These are phyloP conservation scores for Batillaria attramentaria DNA, from an alignment of 1,140 invertebrate genomes.

Conservation along the genomic window DNA sequence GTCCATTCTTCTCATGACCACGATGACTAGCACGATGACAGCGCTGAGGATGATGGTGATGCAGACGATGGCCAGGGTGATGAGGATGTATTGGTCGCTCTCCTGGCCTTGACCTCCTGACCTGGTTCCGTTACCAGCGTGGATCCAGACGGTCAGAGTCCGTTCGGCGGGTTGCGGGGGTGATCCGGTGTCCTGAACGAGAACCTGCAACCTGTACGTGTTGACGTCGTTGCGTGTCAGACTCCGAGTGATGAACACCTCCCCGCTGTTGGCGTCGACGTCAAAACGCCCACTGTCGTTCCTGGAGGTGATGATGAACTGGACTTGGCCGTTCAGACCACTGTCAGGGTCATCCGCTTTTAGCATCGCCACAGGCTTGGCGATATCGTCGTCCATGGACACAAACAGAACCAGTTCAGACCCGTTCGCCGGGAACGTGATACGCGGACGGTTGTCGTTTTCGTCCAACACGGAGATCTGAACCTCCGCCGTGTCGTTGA, in stretches of 20 bases:
- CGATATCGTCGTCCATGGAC: slow-evolving; percentile 32
- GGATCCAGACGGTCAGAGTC: slow-evolving; percentile 43
- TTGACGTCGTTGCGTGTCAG: slow-evolving; percentile 39
- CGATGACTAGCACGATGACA: slow-evolving; percentile 59
- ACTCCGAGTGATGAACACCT: slow-evolving; percentile 40
- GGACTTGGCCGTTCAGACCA: slow-evolving; percentile 48
- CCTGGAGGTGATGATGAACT: slow-evolving; percentile 46
- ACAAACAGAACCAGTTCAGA: slow-evolving; percentile 27
- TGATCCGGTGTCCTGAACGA: slow-evolving; percentile 46
- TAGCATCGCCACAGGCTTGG: slow-evolving; percentile 23
- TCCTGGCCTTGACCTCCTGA: not conserved
- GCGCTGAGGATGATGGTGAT: slow-evolving; percentile 58
- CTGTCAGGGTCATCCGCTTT: slow-evolving; percentile 46
- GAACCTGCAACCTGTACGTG: slow-evolving; percentile 44
- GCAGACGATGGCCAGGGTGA: slow-evolving; percentile 57
- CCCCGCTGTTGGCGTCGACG: slow-evolving; percentile 48
- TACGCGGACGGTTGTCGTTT: slow-evolving; percentile 75
- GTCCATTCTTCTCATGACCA: slow-evolving; percentile 54
- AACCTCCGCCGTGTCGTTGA: slow-evolving; percentile 89
- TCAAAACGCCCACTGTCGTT: slow-evolving; percentile 51
- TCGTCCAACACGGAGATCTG: slow-evolving; percentile 86
- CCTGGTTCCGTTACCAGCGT: slow-evolving; percentile 38
- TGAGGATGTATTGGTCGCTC: slow-evolving; percentile 56
- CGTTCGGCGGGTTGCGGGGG: slow-evolving; percentile 36
- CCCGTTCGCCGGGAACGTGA: slow-evolving; percentile 72